phyloP scores from a whole-genome alignment of 2,797 vertebrate genomes.

The Platyrinchus mystaceus region DNA sequence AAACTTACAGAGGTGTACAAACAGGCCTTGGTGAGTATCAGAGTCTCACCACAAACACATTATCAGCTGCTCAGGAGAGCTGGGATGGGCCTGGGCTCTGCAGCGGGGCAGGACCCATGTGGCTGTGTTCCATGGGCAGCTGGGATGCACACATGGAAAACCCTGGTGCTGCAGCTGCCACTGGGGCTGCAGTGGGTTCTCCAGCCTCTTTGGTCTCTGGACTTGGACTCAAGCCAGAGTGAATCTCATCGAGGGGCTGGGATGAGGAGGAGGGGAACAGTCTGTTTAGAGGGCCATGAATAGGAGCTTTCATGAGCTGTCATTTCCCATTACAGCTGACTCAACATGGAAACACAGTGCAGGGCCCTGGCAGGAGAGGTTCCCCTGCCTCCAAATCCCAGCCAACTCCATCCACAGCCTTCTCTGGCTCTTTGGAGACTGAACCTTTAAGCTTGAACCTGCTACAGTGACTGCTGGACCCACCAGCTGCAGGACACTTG shows the following conservation, averaged over 20 bases:
- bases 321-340: conserved; percentile 74
- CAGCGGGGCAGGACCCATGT: neutral
- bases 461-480: neutral
- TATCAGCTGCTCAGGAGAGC: neutral
- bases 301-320: conserved; percentile 81
- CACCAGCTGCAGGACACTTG: neutral
- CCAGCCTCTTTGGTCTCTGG: conserved; percentile 66
- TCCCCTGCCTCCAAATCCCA: neutral
- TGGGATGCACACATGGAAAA: conserved; percentile 25
- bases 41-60: neutral
- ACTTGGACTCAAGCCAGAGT: conserved; percentile 78
- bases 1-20: neutral
- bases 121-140: neutral
- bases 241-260: conserved; percentile 71
- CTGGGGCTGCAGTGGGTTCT: conserved; percentile 21
- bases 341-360: conserved; percentile 56
- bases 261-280: neutral
- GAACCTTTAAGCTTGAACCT: neutral
- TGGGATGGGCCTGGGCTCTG: neutral
- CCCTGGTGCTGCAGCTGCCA: conserved; percentile 17
- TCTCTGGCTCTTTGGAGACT: neutral
- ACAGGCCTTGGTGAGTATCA: neutral
- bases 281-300: conserved; percentile 77
- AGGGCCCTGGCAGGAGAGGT: neutral
- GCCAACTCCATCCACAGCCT: neutral